Evolutionary conservation across 1,140 invertebrate genomes (phyloP).

Genomic region (Eupristina koningsbergeri): DNA sequence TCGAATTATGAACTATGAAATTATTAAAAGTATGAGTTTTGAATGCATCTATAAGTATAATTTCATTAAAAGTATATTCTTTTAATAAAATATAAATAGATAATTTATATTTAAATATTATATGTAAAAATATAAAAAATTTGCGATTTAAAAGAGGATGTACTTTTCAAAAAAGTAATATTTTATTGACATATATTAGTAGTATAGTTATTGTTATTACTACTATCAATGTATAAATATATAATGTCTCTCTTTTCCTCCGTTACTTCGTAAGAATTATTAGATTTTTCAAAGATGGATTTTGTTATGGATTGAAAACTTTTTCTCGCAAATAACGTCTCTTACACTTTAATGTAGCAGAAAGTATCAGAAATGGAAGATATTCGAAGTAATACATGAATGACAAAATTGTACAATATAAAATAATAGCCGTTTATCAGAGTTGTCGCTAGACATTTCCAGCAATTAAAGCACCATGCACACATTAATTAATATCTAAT

Average conservation of each 20-base stretch:
- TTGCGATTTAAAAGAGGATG: too few relatives aligned
- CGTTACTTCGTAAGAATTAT: neutral
- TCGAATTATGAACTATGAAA: too few relatives aligned
- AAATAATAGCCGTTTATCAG: conserved; percentile 54
- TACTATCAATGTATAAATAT: neutral
- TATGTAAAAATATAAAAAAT: too few relatives aligned
- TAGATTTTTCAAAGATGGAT: neutral
- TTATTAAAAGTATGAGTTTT: too few relatives aligned
- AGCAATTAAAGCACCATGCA: conserved; percentile 69
- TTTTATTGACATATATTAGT: too few relatives aligned
- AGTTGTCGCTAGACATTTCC: conserved; percentile 62
- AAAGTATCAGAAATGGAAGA: conserved; percentile 59
- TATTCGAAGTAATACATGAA: conserved; percentile 56
- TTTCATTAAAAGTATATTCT: too few relatives aligned
- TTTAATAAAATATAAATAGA: too few relatives aligned
- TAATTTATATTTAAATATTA: too few relatives aligned
- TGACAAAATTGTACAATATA: conserved; percentile 52
- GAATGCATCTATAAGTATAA: too few relatives aligned
- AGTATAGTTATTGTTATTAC: too few relatives aligned
- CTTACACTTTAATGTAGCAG: conserved; percentile 23
- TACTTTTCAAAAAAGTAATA: too few relatives aligned
- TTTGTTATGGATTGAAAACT: neutral
- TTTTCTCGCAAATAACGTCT: conserved; percentile 33
- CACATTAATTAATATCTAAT: conserved; percentile 62
- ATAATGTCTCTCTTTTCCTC: neutral